A percentile compares a stretch with the other conserved stretches of the same genome.
These are phyloP conservation scores for Hyphantria cunea DNA, from an alignment of 1,140 invertebrate genomes.

Conservation along the genomic window DNA sequence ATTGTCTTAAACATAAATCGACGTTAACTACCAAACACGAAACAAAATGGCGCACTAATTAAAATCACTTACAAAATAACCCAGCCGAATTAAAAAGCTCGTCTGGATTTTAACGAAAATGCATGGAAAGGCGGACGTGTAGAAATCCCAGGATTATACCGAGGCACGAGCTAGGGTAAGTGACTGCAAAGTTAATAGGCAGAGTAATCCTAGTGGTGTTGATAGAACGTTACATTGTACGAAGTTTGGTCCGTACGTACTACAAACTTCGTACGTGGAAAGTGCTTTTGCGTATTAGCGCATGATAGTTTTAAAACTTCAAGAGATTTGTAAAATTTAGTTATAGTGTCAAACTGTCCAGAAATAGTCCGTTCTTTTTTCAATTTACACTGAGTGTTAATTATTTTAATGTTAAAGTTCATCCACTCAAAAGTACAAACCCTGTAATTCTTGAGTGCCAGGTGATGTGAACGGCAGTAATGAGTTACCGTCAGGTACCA, in stretches of 20 bases:
- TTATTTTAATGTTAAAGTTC: too few species aligned
- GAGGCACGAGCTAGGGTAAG: slow-evolving; percentile 1
- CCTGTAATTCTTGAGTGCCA: too few species aligned
- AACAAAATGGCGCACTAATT: slow-evolving; percentile 10
- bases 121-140: slow-evolving; percentile 29
- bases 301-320: too few species aligned
- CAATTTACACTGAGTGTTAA: too few species aligned
- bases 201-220: background rate
- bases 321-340: background rate
- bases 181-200: slow-evolving; percentile 7
- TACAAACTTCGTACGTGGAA: background rate
- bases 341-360: too few species aligned
- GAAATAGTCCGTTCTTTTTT: too few species aligned
- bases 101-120: slow-evolving; percentile 24
- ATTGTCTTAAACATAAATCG: too few species aligned
- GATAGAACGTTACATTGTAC: slow-evolving; percentile 6
- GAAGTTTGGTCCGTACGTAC: background rate
- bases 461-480: too few species aligned
- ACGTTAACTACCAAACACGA: too few species aligned
- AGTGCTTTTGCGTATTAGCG: slow-evolving; percentile 3
- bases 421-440: too few species aligned
- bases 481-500: too few species aligned
- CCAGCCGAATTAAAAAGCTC: slow-evolving; percentile 10
- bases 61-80: slow-evolving; percentile 17
- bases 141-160: slow-evolving; percentile 29